Evolutionary conservation across 2,113 vertebrate genomes (phyloP).

Genomic region (Panthera uncia): DNA sequence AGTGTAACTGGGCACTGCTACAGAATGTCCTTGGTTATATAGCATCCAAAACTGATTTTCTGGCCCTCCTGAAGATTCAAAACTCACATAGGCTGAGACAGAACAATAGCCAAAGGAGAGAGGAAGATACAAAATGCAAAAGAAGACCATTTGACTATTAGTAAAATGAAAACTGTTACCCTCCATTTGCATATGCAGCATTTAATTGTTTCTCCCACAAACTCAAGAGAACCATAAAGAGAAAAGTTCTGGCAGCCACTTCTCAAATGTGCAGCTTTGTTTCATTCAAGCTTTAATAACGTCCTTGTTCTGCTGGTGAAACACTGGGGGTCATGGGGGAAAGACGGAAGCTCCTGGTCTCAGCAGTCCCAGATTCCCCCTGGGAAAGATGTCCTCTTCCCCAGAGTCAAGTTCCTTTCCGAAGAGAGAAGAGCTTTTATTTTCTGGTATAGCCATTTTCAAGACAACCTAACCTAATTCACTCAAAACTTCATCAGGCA

Average conservation of each 20-base stretch:
- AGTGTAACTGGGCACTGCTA: neutral
- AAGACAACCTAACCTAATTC: neutral
- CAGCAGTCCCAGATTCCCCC: neutral
- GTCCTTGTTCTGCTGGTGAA: neutral
- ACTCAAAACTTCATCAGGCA: neutral
- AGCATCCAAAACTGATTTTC: neutral
- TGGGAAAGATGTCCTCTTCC: neutral
- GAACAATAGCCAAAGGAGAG: neutral
- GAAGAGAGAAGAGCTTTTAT: neutral
- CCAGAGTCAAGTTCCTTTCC: neutral
- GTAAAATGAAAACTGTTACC: conserved; percentile 14
- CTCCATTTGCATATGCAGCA: neutral
- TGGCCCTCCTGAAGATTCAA: neutral
- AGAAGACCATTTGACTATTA: neutral
- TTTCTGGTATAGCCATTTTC: neutral
- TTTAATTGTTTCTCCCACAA: neutral
- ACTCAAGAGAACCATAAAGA: conserved; percentile 47
- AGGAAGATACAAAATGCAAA: neutral
- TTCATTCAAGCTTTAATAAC: conserved; percentile 13
- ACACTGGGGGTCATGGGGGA: neutral
- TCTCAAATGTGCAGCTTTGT: neutral
- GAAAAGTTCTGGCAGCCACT: neutral
- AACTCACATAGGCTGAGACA: neutral
- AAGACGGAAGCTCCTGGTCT: neutral
- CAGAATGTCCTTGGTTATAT: neutral